These are phyloP conservation scores for Pteromalus puparum DNA, from an alignment of 1,140 invertebrate species.

Conservation along the genomic window DNA sequence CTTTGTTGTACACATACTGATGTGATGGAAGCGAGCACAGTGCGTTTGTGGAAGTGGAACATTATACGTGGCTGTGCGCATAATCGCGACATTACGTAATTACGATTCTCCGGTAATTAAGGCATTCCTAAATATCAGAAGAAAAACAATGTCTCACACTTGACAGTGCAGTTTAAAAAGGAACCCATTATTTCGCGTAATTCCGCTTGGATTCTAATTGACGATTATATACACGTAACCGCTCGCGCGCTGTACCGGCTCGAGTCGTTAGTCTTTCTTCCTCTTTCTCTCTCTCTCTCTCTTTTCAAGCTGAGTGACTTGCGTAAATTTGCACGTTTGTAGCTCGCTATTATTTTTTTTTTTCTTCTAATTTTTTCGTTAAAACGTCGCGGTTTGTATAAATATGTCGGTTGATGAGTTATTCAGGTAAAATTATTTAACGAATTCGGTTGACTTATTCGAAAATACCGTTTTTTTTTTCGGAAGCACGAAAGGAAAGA, in stretches of 20 bases:
- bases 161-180: neutral
- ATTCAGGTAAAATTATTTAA: too few species aligned
- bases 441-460: neutral
- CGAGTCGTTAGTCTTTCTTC: neutral
- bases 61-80: too few species aligned
- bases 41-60: neutral
- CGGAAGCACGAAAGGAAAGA: conserved; percentile 35
- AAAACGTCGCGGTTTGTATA: neutral
- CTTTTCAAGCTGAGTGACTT: neutral
- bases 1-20: neutral
- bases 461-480: neutral
- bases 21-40: too few species aligned
- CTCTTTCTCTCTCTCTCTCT: neutral
- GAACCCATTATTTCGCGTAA: neutral
- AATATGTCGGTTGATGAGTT: too few species aligned
- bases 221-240: conserved; percentile 19
- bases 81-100: neutral
- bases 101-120: neutral
- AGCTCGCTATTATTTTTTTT: neutral
- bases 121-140: neutral
- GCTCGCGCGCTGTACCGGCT: neutral
- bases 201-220: conserved; percentile 25
- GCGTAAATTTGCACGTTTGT: neutral
- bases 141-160: conserved; percentile 2
- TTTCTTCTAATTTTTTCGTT: neutral